These are phyloP conservation scores for Phengaris arion DNA, from an alignment of 2,888 invertebrate genomes.

Conservation along the genomic window DNA sequence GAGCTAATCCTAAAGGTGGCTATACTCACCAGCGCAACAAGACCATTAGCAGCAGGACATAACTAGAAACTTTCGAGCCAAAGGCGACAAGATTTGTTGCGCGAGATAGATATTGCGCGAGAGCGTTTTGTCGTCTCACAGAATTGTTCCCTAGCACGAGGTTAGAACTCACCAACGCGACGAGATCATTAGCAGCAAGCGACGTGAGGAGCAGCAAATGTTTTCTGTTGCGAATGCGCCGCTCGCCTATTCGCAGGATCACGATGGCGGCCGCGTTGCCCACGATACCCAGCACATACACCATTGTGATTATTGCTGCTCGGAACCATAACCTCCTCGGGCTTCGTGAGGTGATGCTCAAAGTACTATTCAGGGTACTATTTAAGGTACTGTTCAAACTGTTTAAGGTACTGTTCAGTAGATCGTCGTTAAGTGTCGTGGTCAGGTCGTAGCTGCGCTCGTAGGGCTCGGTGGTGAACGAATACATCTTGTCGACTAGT, in stretches of 20 bases:
- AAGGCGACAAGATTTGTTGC: no score
- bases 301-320: slow-evolving; percentile 45
- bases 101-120: no score
- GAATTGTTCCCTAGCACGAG: background rate
- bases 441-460: background rate
- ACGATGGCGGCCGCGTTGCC: slow-evolving; percentile 89
- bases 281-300: slow-evolving; percentile 83
- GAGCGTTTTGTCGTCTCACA: no score
- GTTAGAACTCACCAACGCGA: slow-evolving; percentile 77
- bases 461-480: background rate
- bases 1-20: no score
- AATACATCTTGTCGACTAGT: background rate
- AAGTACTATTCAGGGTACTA: background rate
- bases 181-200: slow-evolving; percentile 87
- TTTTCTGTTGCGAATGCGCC: slow-evolving; percentile 87
- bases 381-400: background rate
- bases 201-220: slow-evolving; percentile 89
- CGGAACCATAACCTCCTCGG: background rate
- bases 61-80: no score
- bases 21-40: no score
- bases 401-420: background rate
- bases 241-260: slow-evolving; percentile 84
- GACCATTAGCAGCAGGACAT: no score
- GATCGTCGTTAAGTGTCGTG: background rate
- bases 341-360: background rate